phyloP scores from a whole-genome alignment of 2,888 invertebrate genomes.

The Diadegma fenestrale region DNA sequence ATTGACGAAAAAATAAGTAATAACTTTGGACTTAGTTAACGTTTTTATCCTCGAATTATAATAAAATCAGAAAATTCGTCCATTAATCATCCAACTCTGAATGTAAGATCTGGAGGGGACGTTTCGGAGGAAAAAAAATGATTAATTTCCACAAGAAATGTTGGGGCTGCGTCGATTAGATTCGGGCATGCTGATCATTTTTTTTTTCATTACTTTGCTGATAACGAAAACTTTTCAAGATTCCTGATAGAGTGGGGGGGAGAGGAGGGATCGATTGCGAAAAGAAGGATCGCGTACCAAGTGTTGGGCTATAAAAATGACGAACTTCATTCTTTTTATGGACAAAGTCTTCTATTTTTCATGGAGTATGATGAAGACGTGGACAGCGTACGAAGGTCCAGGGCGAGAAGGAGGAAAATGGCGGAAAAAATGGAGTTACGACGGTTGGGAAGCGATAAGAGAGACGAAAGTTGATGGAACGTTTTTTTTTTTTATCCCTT shows the following conservation, averaged over 20 bases:
- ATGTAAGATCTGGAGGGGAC: slow-evolving; percentile 8
- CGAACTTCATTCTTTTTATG: slow-evolving; percentile 15
- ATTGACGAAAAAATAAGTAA: too few species aligned
- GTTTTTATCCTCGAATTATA: background rate
- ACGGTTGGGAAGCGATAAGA: background rate
- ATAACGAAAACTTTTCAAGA: slow-evolving; percentile 30
- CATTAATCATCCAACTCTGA: background rate
- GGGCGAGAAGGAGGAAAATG: background rate
- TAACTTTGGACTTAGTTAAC: background rate
- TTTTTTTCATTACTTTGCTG: background rate
- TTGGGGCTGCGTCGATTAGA: background rate
- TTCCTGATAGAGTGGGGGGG: slow-evolving; percentile 13
- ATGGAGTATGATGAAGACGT: slow-evolving; percentile 45
- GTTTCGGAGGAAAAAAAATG: slow-evolving; percentile 15
- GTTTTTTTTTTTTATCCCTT: slow-evolving; percentile 26
- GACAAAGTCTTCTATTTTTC: slow-evolving; percentile 6
- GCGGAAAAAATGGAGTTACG: slow-evolving; percentile 1
- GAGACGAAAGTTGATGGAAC: slow-evolving; percentile 3
- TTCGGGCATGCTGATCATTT: slow-evolving; percentile 34
- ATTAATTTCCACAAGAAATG: slow-evolving; percentile 34
- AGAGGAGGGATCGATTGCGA: slow-evolving; percentile 45
- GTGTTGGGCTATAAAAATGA: slow-evolving; percentile 6
- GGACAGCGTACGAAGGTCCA: slow-evolving; percentile 29
- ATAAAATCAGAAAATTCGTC: background rate
- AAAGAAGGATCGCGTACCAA: background rate